Evolutionary conservation across 2,113 vertebrate genomes (phyloP).

Genomic region (Mirounga angustirostris): DNA sequence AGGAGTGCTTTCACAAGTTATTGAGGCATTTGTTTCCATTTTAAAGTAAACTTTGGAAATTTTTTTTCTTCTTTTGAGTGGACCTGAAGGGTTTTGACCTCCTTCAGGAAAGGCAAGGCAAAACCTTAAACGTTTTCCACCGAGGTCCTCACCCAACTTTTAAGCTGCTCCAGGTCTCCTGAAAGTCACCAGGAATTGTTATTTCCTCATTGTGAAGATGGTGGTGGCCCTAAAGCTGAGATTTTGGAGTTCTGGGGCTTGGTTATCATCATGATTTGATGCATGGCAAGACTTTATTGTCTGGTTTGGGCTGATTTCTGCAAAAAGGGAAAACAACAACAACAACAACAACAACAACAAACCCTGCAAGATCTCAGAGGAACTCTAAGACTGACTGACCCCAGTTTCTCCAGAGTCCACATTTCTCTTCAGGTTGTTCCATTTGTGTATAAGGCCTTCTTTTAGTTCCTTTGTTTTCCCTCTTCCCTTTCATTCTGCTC

Average conservation of each 20-base stretch:
- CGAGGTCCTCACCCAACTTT: conserved; percentile 82
- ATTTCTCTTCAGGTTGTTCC: conserved; percentile 78
- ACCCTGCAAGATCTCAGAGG: conserved; percentile 78
- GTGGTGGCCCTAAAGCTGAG: conserved; percentile 79
- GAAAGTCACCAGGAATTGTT: conserved; percentile 84
- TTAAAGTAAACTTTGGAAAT: conserved; percentile 85
- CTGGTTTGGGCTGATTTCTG: conserved; percentile 78
- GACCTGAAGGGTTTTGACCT: conserved; percentile 86
- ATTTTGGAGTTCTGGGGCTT: conserved; percentile 82
- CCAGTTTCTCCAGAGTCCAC: conserved; percentile 72
- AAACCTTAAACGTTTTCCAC: conserved; percentile 79
- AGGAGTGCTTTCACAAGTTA: conserved; percentile 86
- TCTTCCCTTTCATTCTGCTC: conserved; percentile 66
- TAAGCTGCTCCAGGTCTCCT: conserved; percentile 81
- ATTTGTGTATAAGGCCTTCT: conserved; percentile 73
- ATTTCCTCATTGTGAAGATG: conserved; percentile 81
- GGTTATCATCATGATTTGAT: conserved; percentile 82
- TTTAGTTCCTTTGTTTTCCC: conserved; percentile 77
- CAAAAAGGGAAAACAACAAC: background rate
- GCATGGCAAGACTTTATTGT: conserved; percentile 79
- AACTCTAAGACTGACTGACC: conserved; percentile 70
- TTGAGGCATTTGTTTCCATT: conserved; percentile 82
- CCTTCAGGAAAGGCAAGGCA: conserved; percentile 80
- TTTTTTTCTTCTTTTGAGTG: conserved; percentile 80
- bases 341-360: background rate